Evolutionary conservation across 2,113 vertebrate genomes (phyloP).

Genomic region (Oncorhynchus clarkii): DNA sequence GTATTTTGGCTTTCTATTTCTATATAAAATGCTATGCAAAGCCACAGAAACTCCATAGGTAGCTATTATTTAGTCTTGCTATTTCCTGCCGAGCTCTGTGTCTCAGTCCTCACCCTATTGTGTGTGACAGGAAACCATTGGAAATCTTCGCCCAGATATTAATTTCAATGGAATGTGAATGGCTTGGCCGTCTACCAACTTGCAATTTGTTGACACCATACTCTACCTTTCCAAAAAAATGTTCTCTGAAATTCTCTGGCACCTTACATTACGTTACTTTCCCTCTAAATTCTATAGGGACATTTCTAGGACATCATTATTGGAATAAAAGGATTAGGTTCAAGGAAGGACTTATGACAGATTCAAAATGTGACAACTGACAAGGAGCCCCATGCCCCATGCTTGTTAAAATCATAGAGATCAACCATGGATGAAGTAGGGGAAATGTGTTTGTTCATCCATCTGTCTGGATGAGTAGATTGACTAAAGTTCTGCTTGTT

Average conservation of each 20-base stretch:
- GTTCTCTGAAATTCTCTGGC: too few species aligned
- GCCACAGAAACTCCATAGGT: conserved; percentile 20
- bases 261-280: too few species aligned
- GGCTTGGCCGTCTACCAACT: conserved; percentile 32
- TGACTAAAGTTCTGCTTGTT: neutral
- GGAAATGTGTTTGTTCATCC: too few species aligned
- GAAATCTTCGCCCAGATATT: conserved; percentile 46
- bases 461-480: neutral
- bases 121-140: conserved; percentile 55
- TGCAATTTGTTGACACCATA: conserved; percentile 44
- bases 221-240: too few species aligned
- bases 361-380: too few species aligned
- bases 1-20: conserved; percentile 26
- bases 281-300: too few species aligned
- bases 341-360: too few species aligned
- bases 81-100: conserved; percentile 59
- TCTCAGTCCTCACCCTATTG: conserved; percentile 31
- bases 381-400: neutral
- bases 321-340: too few species aligned
- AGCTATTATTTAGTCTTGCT: conserved; percentile 40
- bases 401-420: neutral
- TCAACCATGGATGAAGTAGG: neutral
- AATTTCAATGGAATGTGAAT: conserved; percentile 50
- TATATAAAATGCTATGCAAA: neutral
- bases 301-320: too few species aligned